Evolutionary conservation across 2,888 invertebrate genomes (phyloP), one percentile per base, ranked within the genome.

Genomic region (Selenia dentaria): DNA sequence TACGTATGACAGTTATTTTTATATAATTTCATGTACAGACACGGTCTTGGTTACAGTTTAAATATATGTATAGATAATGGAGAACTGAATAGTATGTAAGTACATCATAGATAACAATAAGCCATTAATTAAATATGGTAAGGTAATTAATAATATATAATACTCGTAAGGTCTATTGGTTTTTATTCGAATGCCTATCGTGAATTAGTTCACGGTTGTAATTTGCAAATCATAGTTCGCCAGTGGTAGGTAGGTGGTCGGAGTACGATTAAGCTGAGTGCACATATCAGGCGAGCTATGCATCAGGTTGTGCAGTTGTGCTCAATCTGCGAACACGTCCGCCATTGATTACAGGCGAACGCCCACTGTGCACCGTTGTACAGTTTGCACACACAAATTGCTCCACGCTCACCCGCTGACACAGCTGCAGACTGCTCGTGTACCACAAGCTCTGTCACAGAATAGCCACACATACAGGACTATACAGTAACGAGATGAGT

Each of bases 371-470:
- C 83, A 75, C 80, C 67, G 78, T 67, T 82, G 18, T n/a, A n/a
- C n/a, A n/a, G n/a, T 6, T 2, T 18, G 83, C 83, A 81, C 83
- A 82, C 79, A 80, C 84, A 84, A 87, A 84, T 86, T 84, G 80
- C 76, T 73, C 71, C 54, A 66, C 65, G 73, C 72, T 74, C 72
- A 65, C 75, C 75, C 74, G 80, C 79, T 80, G 83, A 80, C 76
- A 79, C 78, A 79, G 75, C 83, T 80, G 76, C 74, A 69, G 64
- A 54, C 49, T 56, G 64, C 62, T 57, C 57, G 31, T 25, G 37
- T 27, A 37, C 16, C 25, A 31, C 34, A 39, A n/a, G 29, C 34
- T 46, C 29, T 29, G 11, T 27, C 27, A 11, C 27, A 16, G 31
- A 32, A 38, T 11, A 33, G 2, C 22, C 12, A 57, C 51, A 55